Evolutionary conservation across 2,888 invertebrate genomes (phyloP).

Genomic region (Euplexia lucipara): DNA sequence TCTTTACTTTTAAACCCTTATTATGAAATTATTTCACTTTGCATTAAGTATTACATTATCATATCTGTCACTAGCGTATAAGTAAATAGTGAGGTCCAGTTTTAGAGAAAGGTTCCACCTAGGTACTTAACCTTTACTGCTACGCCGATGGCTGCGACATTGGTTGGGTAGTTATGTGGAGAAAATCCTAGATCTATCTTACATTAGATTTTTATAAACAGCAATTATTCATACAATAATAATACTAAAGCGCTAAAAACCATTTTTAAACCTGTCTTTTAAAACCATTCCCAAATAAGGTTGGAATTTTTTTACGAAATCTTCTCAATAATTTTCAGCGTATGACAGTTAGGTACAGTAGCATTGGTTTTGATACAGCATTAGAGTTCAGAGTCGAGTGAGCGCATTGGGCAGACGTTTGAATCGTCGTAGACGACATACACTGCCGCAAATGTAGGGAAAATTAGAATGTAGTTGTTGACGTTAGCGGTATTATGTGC

Average conservation of each 20-base stretch:
- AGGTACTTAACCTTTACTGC: constrained; percentile 16
- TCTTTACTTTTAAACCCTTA: constrained; percentile 48
- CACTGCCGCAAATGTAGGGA: constrained; percentile 75
- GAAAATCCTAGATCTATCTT: neutral
- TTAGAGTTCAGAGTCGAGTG: constrained; percentile 70
- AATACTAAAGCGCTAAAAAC: constrained; percentile 42
- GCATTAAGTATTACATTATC: constrained; percentile 5
- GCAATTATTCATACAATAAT: constrained; percentile 4
- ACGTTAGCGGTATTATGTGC: constrained; percentile 75
- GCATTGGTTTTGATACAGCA: constrained; percentile 76
- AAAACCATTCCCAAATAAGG: constrained; percentile 67
- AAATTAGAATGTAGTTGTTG: constrained; percentile 66
- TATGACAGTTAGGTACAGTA: constrained; percentile 82
- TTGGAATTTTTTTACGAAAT: constrained; percentile 75
- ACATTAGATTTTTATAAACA: neutral
- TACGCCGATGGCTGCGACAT: constrained; percentile 34
- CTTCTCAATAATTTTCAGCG: constrained; percentile 75
- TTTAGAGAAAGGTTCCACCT: constrained; percentile 2
- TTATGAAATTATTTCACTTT: constrained; percentile 26
- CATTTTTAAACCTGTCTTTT: constrained; percentile 55
- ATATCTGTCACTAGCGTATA: neutral
- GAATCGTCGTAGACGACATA: constrained; percentile 65
- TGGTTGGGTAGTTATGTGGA: neutral
- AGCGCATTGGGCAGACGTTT: constrained; percentile 31
- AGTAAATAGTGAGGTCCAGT: neutral